Base-by-base conservation (phyloP, 2,113 vertebrate genomes). In the Zapus hudsonius region DNA sequence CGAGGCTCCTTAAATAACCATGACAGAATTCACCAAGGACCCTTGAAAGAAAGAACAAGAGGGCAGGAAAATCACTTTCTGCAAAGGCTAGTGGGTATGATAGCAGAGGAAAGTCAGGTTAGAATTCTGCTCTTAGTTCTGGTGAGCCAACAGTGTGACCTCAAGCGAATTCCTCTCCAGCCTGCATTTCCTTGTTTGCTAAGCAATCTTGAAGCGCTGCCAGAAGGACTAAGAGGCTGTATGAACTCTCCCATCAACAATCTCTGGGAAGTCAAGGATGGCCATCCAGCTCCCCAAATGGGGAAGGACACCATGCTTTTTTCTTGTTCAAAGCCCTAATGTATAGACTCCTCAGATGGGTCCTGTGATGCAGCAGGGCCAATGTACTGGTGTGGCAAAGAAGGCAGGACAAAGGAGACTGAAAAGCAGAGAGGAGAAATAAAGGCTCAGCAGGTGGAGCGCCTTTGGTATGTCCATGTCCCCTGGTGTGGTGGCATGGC, bases 21-120 rank as follows among this genome's bases (percentile, higher is more conserved):
- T 95, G 92, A 96, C 83, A 73, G 90, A 96, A 92, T 86, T 96
- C 98, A 98, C 97, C 80, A 92, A 97, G 93, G 96, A 97, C 95
- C 96, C 97, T 98, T 98, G 4, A 20, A 17, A 82, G 20, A 42
- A 2, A 61, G 29, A 92, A 17, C 76, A 27, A 42, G 2, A 15
- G 10, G 76, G 23, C 42, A 69, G 47, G n/a, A 79, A 13, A 29
- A 64, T 95, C 83, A 89, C 55, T 76, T 72, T 69, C 67, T 55
- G 78, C 36, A 38, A 59, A 88, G 61, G 47, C 75, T 44, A 27
- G 16, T 11, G 47, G 23, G 5, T 0, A 1, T 3, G 1, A 33
- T 1, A n/a, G n/a, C 90, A 52, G 42, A 59, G 47, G 47, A 36
- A 15, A 75, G 42, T 23, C 44, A 5, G 11, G 17, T 66, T 44